phyloP scores from a whole-genome alignment of 1,140 invertebrate genomes.

The Phocides pigmalion region DNA sequence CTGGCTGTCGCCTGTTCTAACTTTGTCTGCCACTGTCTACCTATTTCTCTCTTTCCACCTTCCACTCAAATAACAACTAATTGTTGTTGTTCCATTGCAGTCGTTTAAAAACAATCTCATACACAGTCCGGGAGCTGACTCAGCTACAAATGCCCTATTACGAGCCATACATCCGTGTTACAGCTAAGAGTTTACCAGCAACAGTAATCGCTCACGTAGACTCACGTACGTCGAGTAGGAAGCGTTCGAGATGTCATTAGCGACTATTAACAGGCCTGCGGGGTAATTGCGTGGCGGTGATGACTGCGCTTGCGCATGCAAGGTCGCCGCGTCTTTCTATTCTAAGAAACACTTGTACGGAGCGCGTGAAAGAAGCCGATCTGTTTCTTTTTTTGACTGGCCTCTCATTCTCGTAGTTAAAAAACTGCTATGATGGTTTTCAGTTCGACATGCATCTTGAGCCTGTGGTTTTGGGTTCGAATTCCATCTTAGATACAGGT shows the following conservation, averaged over 20 bases:
- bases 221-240: conserved; percentile 56
- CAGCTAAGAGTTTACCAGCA: neutral
- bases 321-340: conserved; percentile 50
- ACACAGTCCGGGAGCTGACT: no score
- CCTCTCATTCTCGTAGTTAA: no score
- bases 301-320: conserved; percentile 38
- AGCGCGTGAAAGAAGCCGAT: conserved; percentile 2
- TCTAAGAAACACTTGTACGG: conserved; percentile 38
- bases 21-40: no score
- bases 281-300: conserved; percentile 45
- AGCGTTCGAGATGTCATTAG: conserved; percentile 58
- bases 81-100: no score
- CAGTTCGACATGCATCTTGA: no score
- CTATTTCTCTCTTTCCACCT: no score
- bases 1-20: no score
- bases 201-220: conserved; percentile 34
- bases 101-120: no score
- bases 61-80: no score
- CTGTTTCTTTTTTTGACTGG: conserved; percentile 1
- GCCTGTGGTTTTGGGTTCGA: no score
- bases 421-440: neutral
- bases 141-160: no score
- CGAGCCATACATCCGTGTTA: neutral
- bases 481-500: no score
- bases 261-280: conserved; percentile 52